These are phyloP conservation scores for Sphenopsis melanotis DNA, from an alignment of 2,797 vertebrate genomes.

Conservation along the genomic window DNA sequence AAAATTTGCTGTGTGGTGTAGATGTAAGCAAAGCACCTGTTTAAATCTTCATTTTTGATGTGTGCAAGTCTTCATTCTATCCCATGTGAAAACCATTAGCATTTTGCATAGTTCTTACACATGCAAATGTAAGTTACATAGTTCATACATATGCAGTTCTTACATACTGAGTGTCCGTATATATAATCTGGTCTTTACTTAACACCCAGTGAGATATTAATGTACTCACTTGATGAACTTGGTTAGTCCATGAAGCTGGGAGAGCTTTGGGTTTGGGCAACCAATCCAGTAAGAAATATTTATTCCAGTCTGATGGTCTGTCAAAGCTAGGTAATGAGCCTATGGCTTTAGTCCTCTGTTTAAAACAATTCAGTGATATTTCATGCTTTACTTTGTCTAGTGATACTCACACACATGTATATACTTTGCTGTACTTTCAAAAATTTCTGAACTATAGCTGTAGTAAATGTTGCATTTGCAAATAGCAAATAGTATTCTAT, in stretches of 20 bases:
- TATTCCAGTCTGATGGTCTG: background rate
- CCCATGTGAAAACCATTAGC: background rate
- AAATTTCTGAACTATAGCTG: background rate
- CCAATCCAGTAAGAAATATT: background rate
- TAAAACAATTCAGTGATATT: background rate
- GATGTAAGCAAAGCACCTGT: background rate
- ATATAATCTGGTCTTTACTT: background rate
- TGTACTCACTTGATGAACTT: background rate
- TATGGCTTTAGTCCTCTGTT: background rate
- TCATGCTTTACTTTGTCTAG: background rate
- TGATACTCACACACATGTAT: accelerated
- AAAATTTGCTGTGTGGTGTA: background rate
- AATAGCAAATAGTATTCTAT: background rate
- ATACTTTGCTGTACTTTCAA: background rate
- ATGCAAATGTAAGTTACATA: background rate
- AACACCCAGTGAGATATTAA: background rate
- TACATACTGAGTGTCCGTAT: background rate
- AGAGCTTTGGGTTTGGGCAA: background rate
- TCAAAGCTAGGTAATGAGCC: background rate
- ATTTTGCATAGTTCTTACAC: background rate
- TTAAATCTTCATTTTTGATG: background rate
- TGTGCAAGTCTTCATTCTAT: background rate
- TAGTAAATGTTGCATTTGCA: background rate
- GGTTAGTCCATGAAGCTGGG: background rate
- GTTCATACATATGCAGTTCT: background rate